Percentiles rank a stretch among this genome's conserved stretches.
phyloP scores from a whole-genome alignment of 2,888 invertebrate species.

The Clepsis dumicolana region DNA sequence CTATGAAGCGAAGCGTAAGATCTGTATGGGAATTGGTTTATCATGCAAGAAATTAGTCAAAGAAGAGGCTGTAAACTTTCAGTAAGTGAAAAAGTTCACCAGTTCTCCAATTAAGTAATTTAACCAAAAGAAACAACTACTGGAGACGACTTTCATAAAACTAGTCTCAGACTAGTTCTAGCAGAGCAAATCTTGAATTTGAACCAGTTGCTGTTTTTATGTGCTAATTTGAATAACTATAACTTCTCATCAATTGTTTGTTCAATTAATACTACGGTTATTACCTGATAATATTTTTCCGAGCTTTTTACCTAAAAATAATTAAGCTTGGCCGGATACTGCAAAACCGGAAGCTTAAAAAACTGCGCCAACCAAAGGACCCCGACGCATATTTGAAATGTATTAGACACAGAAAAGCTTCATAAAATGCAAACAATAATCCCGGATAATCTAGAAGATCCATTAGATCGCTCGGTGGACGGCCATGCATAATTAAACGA shows the following conservation, averaged over 20 bases:
- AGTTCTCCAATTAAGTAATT: too few species aligned
- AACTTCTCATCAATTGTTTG: too few species aligned
- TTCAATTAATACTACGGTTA: too few species aligned
- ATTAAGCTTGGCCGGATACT: too few species aligned
- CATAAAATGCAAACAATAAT: conserved; percentile 36
- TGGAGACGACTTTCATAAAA: neutral
- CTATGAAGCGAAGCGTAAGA: neutral
- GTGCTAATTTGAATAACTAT: too few species aligned
- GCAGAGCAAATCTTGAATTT: neutral
- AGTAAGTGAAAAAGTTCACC: too few species aligned
- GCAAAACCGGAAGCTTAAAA: neutral
- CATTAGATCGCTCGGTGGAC: conserved; percentile 20
- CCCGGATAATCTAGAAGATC: conserved; percentile 34
- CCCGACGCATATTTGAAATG: neutral
- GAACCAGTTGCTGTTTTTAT: neutral
- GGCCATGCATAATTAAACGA: conserved; percentile 33
- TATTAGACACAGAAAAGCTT: conserved; percentile 5
- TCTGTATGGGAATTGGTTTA: too few species aligned
- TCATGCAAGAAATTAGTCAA: too few species aligned
- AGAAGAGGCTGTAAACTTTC: too few species aligned
- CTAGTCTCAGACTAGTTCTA: neutral
- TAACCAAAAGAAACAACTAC: too few species aligned
- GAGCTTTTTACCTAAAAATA: too few species aligned
- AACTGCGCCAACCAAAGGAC: neutral
- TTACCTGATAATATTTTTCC: too few species aligned